phyloP scores from a whole-genome alignment of 2,888 invertebrate species.

The Mimachlamys varia region DNA sequence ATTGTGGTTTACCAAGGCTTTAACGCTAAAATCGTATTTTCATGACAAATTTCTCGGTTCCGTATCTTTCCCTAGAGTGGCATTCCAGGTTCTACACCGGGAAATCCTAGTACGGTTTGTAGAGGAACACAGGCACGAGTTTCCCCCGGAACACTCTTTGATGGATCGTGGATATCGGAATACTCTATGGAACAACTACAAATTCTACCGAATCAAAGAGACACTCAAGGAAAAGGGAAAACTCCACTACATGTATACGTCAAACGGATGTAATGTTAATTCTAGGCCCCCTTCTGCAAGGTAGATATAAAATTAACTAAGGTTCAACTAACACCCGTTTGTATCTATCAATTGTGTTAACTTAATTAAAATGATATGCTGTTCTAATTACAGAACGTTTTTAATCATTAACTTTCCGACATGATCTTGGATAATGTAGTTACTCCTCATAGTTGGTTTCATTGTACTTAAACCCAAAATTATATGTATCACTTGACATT shows the following conservation, averaged over 20 bases:
- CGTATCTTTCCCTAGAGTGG: constrained; percentile 56
- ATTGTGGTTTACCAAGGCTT: too few relatives aligned
- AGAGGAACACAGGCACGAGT: constrained; percentile 61
- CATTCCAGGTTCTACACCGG: constrained; percentile 66
- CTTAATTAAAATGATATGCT: too few relatives aligned
- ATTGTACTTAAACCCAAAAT: too few relatives aligned
- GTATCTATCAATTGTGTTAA: too few relatives aligned
- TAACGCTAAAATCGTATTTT: too few relatives aligned
- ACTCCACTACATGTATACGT: constrained; percentile 60
- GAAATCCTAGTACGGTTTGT: constrained; percentile 63
- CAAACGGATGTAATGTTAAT: constrained; percentile 50
- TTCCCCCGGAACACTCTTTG: constrained; percentile 62
- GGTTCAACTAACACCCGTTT: too few relatives aligned
- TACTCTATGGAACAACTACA: constrained; percentile 69
- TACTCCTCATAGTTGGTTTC: too few relatives aligned
- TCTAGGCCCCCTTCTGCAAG: constrained; percentile 62
- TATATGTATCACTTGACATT: too few relatives aligned
- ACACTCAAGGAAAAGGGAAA: constrained; percentile 66
- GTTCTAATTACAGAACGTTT: too few relatives aligned
- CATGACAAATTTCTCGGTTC: too few relatives aligned
- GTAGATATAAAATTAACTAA: constrained; percentile 48
- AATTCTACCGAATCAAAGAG: constrained; percentile 63
- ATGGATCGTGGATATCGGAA: constrained; percentile 65
- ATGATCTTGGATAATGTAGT: too few relatives aligned
- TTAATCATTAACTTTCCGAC: too few relatives aligned